These are phyloP conservation scores for Biston betularia DNA, from an alignment of 2,888 invertebrate species.

Conservation along the genomic window DNA sequence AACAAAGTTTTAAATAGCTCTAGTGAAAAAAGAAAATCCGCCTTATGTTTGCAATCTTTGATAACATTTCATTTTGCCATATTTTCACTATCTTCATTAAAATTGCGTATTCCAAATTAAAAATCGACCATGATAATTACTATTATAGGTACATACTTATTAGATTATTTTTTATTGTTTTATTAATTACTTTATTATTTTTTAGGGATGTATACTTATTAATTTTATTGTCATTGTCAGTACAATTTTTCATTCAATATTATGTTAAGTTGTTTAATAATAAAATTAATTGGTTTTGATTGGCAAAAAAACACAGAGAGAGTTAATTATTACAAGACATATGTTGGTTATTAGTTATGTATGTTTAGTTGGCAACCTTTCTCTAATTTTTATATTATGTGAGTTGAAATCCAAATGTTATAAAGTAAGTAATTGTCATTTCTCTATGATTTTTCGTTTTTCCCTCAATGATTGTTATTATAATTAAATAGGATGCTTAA, in stretches of 20 bases:
- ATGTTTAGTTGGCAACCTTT: not conserved
- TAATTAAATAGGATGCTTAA: slow-evolving; percentile 10
- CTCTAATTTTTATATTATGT: not conserved
- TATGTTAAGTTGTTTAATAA: no score
- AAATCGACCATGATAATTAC: not conserved
- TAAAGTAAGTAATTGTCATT: not conserved
- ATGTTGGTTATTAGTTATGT: no score
- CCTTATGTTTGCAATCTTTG: slow-evolving; percentile 47
- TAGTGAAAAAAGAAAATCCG: slow-evolving; percentile 42
- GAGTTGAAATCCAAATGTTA: not conserved
- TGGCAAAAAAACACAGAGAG: no score
- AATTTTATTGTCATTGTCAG: not conserved
- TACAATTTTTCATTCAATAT: no score
- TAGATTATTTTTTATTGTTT: not conserved
- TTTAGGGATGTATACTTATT: not conserved
- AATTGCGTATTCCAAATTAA: not conserved
- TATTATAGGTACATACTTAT: not conserved
- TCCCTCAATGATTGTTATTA: not conserved
- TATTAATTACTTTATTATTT: not conserved
- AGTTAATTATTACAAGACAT: no score
- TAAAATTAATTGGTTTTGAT: no score
- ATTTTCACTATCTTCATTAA: slow-evolving; percentile 1
- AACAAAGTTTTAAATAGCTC: slow-evolving; percentile 68
- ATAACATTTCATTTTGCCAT: slow-evolving; percentile 1
- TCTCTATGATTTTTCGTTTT: not conserved